Evolutionary conservation across 2,888 invertebrate genomes (phyloP).

Genomic region (Synanthedon myopaeformis): DNA sequence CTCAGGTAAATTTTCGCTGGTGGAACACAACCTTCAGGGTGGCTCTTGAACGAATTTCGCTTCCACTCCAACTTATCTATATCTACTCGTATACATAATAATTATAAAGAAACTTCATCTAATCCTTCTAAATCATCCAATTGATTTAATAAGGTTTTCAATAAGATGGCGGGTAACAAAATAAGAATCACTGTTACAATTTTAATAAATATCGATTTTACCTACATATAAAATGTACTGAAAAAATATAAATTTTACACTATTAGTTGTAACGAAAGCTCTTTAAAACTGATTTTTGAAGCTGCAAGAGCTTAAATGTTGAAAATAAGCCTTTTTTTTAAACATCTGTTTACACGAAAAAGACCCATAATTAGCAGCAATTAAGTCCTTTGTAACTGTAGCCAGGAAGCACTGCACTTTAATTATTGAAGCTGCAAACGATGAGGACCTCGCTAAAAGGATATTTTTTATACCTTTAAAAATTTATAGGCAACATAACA

Average conservation of each 20-base stretch:
- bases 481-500: not conserved
- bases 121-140: no score
- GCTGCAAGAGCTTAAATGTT: conserved; percentile 6
- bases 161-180: no score
- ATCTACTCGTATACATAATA: no score
- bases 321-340: not conserved
- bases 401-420: conserved; percentile 20
- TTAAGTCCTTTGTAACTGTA: conserved; percentile 22
- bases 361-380: conserved; percentile 21
- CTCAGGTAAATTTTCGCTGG: no score
- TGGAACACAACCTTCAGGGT: not conserved
- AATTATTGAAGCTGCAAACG: conserved; percentile 15
- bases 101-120: no score
- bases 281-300: not conserved
- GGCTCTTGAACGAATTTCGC: not conserved
- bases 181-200: no score
- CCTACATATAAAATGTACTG: no score
- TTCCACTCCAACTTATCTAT: no score
- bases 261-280: not conserved
- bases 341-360: conserved; percentile 2
- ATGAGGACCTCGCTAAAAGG: not conserved
- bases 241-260: no score
- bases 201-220: no score
- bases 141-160: no score
- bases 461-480: not conserved